phyloP scores from a whole-genome alignment of 2,797 vertebrate species.

The Syngnathus rostellatus region DNA sequence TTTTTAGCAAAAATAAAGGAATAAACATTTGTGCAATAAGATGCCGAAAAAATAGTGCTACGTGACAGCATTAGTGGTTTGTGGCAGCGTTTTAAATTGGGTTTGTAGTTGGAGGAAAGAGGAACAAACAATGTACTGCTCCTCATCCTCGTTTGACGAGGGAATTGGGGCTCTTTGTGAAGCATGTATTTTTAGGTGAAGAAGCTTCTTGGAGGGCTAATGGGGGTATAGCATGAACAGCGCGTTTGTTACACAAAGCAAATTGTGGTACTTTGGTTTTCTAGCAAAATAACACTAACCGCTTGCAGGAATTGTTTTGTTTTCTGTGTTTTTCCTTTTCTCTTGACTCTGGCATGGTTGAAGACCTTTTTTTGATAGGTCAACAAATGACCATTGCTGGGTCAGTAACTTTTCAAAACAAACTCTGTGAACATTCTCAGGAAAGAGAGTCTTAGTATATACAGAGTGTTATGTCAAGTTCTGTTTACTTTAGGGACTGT shows the following conservation, averaged over 20 bases:
- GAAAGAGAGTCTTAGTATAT: not conserved
- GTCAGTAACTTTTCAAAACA: too few relatives aligned
- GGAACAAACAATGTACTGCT: slow-evolving; percentile 22
- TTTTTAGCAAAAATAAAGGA: slow-evolving; percentile 1
- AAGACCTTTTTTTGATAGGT: not conserved
- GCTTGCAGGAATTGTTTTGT: not conserved
- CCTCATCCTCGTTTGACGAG: slow-evolving; percentile 12
- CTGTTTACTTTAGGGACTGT: slow-evolving; percentile 29
- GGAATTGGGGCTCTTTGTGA: slow-evolving; percentile 27
- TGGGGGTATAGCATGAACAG: not conserved
- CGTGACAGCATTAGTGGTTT: not conserved
- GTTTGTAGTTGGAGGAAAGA: slow-evolving; percentile 11
- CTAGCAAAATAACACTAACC: not conserved
- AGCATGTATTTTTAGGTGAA: slow-evolving; percentile 31
- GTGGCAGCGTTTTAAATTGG: not conserved
- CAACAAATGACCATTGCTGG: too few relatives aligned
- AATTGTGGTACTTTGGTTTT: not conserved
- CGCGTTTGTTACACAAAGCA: not conserved
- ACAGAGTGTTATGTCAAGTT: slow-evolving; percentile 37
- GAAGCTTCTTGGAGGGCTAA: slow-evolving; percentile 3
- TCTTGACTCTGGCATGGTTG: not conserved
- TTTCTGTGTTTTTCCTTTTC: not conserved
- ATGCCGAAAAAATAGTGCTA: slow-evolving; percentile 1
- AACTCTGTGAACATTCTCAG: too few relatives aligned
- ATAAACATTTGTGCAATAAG: not conserved